Conservation (phyloP, 2,888 invertebrate species). For the Luperina nickerlii region DNA sequence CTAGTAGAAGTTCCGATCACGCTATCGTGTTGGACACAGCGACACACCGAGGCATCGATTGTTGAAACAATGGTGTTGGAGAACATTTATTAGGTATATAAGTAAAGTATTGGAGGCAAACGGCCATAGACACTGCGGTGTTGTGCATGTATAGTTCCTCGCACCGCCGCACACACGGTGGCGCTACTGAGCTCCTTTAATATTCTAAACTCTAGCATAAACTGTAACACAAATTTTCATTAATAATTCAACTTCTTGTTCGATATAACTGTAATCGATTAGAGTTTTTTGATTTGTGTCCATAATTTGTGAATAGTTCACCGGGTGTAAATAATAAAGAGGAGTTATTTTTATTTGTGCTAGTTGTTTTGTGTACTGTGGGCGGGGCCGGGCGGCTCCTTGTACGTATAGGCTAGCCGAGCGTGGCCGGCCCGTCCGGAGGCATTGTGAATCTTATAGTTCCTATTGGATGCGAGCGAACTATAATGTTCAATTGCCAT, state of each 20-base stretch:
- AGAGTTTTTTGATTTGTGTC: conserved; percentile 83
- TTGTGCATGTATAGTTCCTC: conserved; percentile 90
- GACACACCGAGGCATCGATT: conserved; percentile 78
- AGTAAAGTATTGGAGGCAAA: conserved; percentile 88
- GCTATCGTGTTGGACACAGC: conserved; percentile 77
- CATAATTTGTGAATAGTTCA: conserved; percentile 84
- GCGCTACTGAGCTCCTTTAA: conserved; percentile 87
- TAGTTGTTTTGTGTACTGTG: conserved; percentile 84
- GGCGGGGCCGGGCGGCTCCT: conserved; percentile 74
- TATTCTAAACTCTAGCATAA: conserved; percentile 90
- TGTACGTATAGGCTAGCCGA: conserved; percentile 81
- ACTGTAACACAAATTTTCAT: conserved; percentile 86
- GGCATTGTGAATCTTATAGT: conserved; percentile 91
- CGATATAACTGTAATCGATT: conserved; percentile 83
- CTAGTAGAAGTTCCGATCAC: conserved; percentile 66
- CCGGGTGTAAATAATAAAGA: conserved; percentile 80
- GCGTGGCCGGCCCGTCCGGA: conserved; percentile 75
- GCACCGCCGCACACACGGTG: conserved; percentile 87
- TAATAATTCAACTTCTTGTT: conserved; percentile 82
- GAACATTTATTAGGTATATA: conserved; percentile 87
- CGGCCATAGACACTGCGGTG: conserved; percentile 89
- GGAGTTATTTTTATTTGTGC: conserved; percentile 85
- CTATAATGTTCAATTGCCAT: conserved; percentile 90
- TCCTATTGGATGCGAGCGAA: conserved; percentile 90
- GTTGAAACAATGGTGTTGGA: conserved; percentile 86